Evolutionary conservation across 2,113 vertebrate genomes (phyloP), one percentile per base, ranked within the genome.

Genomic region (Orthonyx spaldingii): DNA sequence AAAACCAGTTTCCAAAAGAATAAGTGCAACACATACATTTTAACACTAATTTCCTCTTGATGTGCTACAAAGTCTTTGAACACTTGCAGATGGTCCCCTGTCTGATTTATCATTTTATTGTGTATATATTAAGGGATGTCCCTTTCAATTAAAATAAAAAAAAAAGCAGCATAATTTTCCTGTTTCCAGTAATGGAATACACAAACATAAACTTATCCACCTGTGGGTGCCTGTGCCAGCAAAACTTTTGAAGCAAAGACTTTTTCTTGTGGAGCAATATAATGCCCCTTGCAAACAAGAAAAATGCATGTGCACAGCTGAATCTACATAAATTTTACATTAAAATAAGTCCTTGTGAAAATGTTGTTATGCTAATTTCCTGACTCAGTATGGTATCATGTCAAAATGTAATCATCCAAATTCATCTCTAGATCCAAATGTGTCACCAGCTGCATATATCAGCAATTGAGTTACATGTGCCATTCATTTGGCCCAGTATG

Each of bases 361-460:
- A 83, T 85, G 41, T 35, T 84, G 65, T 57, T 92, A 84, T 93
- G 84, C 42, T 93, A 92, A 95, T 93, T 91, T 76, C 55, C 69
- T 87, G 81, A 77, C 56, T 93, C 90, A 85, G 86, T 94, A 78
- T 56, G 94, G 77, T 87, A 93, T 46, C 83, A 71, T 94, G 90
- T 89, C 82, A 94, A 87, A 96, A 87, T 78, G 24, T 84, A 95
- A 95, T 84, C 82, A 94, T 92, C 56, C 60, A 94, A 94, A 96
- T 94, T 96, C 87, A 96, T 96, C 93, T 82, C 84, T 60, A 52
- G 60, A 89, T 75, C 66, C 86, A 94, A 92, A 91, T 61, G 27
- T 95, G 89, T 95, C 92, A 94, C 63, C 93, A 93, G 87, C 87
- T 96, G 86, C 70, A 89, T 92, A 32, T 84, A 78, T 72, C 86